Evolutionary conservation across 2,888 invertebrate genomes (phyloP).

Genomic region (Drosophila austrosaltans): DNA sequence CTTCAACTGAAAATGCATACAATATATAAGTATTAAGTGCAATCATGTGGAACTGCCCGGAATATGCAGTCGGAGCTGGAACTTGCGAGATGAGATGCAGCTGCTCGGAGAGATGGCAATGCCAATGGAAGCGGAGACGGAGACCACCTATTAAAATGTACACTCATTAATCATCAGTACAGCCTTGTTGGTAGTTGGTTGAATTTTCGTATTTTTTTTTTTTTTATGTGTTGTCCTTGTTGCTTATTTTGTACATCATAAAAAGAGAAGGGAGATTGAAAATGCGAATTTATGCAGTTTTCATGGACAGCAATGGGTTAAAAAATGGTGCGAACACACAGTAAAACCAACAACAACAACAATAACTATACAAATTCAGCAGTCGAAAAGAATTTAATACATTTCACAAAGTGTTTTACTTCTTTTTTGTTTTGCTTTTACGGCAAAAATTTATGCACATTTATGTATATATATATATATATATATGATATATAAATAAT

Average conservation of each 20-base stretch:
- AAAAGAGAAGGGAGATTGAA: constrained; percentile 52
- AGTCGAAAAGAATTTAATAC: constrained; percentile 54
- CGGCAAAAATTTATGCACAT: constrained; percentile 7
- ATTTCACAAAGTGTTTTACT: constrained; percentile 59
- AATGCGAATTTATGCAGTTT: constrained; percentile 72
- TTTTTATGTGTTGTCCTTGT: constrained; percentile 32
- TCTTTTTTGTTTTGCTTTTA: constrained; percentile 34
- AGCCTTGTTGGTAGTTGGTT: constrained; percentile 26
- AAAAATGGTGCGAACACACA: constrained; percentile 48
- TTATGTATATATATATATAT: background rate
- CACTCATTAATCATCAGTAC: constrained; percentile 74
- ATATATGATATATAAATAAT: background rate
- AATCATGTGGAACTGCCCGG: constrained; percentile 74
- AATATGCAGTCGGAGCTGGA: constrained; percentile 55
- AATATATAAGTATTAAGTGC: constrained; percentile 65
- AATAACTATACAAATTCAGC: constrained; percentile 53
- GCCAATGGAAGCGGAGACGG: constrained; percentile 29
- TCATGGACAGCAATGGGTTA: constrained; percentile 54
- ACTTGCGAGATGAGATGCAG: background rate
- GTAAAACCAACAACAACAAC: constrained; percentile 1
- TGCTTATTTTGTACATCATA: constrained; percentile 54
- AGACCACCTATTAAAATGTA: constrained; percentile 78
- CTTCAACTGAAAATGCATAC: constrained; percentile 23
- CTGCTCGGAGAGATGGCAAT: constrained; percentile 21
- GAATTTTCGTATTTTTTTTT: background rate